A percentile compares a stretch with the other conserved stretches of the same genome.
These are phyloP conservation scores for Agrenia bidenticulata DNA, from an alignment of 2,888 invertebrate species.

Conservation along the genomic window DNA sequence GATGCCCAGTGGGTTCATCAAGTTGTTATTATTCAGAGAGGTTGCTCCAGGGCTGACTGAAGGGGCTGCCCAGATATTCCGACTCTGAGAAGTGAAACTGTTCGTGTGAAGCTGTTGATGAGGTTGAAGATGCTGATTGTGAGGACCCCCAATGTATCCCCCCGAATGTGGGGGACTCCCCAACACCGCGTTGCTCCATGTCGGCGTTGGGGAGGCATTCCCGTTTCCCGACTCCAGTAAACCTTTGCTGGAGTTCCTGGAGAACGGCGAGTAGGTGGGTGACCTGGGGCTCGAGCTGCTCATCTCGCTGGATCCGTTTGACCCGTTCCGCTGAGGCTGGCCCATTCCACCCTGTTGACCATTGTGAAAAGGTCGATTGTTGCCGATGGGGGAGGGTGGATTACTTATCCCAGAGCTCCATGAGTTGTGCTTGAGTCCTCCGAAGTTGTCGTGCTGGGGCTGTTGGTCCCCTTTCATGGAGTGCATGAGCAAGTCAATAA, in stretches of 20 bases:
- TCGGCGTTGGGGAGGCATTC: conserved; percentile 52
- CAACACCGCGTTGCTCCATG: conserved; percentile 53
- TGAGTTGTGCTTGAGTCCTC: conserved; percentile 39
- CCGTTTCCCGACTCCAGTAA: conserved; percentile 53
- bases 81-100: conserved; percentile 48
- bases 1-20: conserved; percentile 56
- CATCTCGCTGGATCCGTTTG: conserved; percentile 52
- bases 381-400: conserved; percentile 52
- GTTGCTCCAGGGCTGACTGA: conserved; percentile 51
- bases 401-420: conserved; percentile 47
- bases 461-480: conserved; percentile 50
- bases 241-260: conserved; percentile 49
- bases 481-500: conserved; percentile 52
- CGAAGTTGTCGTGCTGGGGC: conserved; percentile 16
- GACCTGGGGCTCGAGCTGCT: conserved; percentile 50
- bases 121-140: conserved; percentile 34
- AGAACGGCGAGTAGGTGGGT: conserved; percentile 51
- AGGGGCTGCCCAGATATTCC: conserved; percentile 52
- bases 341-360: conserved; percentile 34
- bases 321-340: conserved; percentile 49
- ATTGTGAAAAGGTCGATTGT: conserved; percentile 47
- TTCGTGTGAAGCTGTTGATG: conserved; percentile 52
- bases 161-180: conserved; percentile 52
- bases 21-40: conserved; percentile 41
- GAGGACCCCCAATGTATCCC: conserved; percentile 46